Evolutionary conservation across 2,888 invertebrate species (phyloP).

Genomic region (Dorcus parallelipipedus): DNA sequence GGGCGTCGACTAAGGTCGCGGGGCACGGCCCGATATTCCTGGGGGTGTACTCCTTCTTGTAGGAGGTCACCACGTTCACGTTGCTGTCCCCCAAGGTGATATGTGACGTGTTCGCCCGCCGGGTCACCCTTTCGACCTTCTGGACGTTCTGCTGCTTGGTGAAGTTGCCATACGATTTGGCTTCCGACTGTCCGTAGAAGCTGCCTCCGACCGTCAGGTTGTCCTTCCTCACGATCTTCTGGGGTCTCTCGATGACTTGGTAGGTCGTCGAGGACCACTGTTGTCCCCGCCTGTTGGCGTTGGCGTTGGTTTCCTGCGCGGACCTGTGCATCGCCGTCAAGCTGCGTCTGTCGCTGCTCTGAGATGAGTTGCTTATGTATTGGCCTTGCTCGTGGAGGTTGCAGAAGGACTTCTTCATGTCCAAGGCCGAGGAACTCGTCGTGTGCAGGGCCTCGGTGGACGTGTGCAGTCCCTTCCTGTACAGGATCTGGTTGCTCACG

Average conservation of each 20-base stretch:
- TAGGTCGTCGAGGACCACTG: slow-evolving; percentile 50
- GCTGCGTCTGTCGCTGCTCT: slow-evolving; percentile 70
- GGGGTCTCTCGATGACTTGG: slow-evolving; percentile 58
- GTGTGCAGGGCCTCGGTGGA: slow-evolving; percentile 72
- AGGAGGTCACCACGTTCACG: slow-evolving; percentile 60
- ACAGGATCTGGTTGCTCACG: slow-evolving; percentile 72
- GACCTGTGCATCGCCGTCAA: slow-evolving; percentile 77
- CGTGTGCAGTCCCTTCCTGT: slow-evolving; percentile 67
- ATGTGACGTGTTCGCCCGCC: slow-evolving; percentile 69
- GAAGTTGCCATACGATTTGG: slow-evolving; percentile 67
- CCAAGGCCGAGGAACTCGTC: slow-evolving; percentile 70
- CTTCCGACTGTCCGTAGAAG: slow-evolving; percentile 71
- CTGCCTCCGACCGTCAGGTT: slow-evolving; percentile 70
- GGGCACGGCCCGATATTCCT: slow-evolving; percentile 74
- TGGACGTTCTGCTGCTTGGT: slow-evolving; percentile 52
- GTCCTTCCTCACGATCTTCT: slow-evolving; percentile 60
- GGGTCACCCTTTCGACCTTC: slow-evolving; percentile 57
- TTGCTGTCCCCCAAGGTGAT: slow-evolving; percentile 70
- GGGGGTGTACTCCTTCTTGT: slow-evolving; percentile 74
- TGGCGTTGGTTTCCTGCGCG: slow-evolving; percentile 47
- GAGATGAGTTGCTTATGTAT: slow-evolving; percentile 62
- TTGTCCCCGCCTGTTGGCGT: slow-evolving; percentile 50
- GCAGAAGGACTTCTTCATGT: slow-evolving; percentile 76
- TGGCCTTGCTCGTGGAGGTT: slow-evolving; percentile 74
- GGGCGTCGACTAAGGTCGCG: slow-evolving; percentile 71